Conservation (phyloP, 2,113 vertebrate genomes). For the Heterocephalus glaber region DNA sequence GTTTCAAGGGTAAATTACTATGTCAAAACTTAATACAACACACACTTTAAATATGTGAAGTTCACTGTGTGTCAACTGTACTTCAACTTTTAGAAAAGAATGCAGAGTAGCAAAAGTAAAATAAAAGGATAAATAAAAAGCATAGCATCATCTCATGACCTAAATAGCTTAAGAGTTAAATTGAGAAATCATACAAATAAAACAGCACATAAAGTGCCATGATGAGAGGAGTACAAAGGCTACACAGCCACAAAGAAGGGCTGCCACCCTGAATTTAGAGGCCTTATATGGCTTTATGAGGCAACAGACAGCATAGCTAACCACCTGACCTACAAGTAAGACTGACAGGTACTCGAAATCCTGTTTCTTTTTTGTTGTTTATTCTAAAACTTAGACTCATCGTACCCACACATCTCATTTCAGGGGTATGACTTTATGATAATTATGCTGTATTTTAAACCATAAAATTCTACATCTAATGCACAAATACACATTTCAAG, state of each 20-base stretch:
- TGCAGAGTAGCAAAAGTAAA: not conserved
- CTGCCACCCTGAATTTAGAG: not conserved
- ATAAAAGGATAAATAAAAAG: not conserved
- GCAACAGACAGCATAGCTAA: not conserved
- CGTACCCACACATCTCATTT: not conserved
- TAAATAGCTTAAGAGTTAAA: not conserved
- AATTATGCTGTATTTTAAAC: not conserved
- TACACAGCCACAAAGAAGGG: not conserved
- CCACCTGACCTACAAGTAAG: not conserved
- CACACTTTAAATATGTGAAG: not conserved
- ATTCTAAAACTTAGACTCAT: not conserved
- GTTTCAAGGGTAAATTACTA: not conserved
- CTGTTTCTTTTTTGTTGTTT: not conserved
- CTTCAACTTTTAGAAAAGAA: not conserved
- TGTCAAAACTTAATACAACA: not conserved
- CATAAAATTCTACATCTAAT: conserved; percentile 3
- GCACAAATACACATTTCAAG: not conserved
- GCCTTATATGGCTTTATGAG: not conserved
- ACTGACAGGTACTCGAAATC: not conserved
- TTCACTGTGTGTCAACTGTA: not conserved
- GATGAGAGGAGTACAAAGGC: not conserved
- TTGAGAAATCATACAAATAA: not conserved
- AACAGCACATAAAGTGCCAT: not conserved
- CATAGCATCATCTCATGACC: not conserved
- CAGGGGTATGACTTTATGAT: not conserved